phyloP scores from a whole-genome alignment of 2,797 vertebrate genomes.

The Eulemur rubriventer region DNA sequence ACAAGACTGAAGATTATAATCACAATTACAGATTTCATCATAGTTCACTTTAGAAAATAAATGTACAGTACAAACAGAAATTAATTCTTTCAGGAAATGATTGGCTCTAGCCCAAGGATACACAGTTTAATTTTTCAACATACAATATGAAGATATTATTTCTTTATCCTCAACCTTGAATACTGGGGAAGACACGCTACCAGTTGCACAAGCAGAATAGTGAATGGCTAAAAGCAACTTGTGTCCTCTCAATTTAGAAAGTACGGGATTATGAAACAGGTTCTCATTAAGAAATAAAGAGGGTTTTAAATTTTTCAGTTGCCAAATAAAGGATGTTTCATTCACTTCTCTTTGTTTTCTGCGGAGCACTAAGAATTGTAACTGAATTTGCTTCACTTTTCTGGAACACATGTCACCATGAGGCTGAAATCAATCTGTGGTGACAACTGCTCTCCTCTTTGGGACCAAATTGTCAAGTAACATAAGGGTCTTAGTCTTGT shows the following conservation, averaged over 20 bases:
- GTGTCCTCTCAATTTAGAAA: background rate
- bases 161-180: background rate
- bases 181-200: background rate
- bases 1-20: background rate
- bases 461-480: background rate
- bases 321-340: background rate
- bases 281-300: constrained; percentile 48
- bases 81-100: background rate
- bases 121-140: constrained; percentile 7
- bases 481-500: background rate
- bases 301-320: constrained; percentile 32
- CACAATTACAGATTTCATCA: background rate
- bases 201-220: background rate
- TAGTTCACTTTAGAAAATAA: background rate
- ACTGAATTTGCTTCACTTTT: background rate
- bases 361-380: background rate
- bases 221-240: background rate
- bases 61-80: background rate
- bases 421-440: background rate
- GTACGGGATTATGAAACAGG: constrained; percentile 19
- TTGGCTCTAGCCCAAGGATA: background rate
- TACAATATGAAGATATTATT: background rate
- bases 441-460: background rate
- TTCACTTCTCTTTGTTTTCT: constrained; percentile 27
- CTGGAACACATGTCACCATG: background rate